Conservation (phyloP, 53 echinoderm and acorn worm genomes). For the Antedon mediterranea region DNA sequence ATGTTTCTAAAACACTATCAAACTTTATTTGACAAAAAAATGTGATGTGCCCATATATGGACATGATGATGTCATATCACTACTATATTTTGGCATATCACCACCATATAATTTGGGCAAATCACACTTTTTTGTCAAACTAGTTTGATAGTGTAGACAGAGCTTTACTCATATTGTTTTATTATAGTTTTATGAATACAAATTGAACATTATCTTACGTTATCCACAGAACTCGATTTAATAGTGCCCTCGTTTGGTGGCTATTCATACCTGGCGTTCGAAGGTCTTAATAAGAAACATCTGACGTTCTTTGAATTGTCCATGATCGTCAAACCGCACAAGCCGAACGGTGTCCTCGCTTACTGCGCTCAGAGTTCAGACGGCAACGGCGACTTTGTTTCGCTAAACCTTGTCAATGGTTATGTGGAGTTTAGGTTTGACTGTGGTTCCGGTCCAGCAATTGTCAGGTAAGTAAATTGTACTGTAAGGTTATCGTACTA, state of each 20-base stretch:
- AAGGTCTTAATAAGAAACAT: conserved; percentile 63
- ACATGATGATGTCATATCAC: no score
- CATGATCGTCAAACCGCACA: conserved; percentile 67
- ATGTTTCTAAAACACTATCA: no score
- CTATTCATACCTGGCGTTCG: conserved; percentile 69
- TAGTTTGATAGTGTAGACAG: no score
- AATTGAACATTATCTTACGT: neutral
- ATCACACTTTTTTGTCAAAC: no score
- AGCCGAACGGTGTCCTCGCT: conserved; percentile 63
- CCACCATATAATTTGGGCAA: no score
- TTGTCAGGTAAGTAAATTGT: conserved; percentile 39
- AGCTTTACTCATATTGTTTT: no score
- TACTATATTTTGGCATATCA: no score
- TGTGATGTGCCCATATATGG: no score
- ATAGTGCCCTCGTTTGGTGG: conserved; percentile 87
- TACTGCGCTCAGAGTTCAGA: conserved; percentile 74
- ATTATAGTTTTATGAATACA: no score
- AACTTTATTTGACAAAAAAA: no score
- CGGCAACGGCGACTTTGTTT: conserved; percentile 74
- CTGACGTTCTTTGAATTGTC: conserved; percentile 87
- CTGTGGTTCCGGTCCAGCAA: conserved; percentile 83
- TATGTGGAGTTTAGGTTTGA: conserved; percentile 85
- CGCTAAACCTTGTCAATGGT: conserved; percentile 47
- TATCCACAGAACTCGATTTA: conserved; percentile 47
- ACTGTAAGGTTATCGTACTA: neutral